Evolutionary conservation across 1,140 invertebrate genomes (phyloP).

Genomic region (Mycetomoellerius zeteki): DNA sequence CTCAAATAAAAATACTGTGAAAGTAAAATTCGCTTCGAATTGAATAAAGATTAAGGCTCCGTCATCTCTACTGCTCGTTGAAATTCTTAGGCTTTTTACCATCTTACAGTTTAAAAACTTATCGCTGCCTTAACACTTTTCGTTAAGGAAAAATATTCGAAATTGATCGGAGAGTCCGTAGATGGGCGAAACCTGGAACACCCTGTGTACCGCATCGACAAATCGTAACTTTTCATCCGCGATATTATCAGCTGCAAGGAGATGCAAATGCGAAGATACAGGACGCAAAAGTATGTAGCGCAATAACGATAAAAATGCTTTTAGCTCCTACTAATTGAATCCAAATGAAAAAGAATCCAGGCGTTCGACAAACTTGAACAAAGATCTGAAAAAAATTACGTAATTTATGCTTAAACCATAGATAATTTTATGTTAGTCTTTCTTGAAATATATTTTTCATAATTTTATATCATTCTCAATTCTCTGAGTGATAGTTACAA

Average conservation of each 20-base stretch:
- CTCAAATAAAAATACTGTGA: constrained; percentile 36
- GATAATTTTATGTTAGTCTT: too few relatives aligned
- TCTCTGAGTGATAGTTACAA: neutral
- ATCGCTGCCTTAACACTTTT: constrained; percentile 41
- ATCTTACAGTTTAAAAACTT: constrained; percentile 18
- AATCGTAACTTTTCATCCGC: constrained; percentile 28
- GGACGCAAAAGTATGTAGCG: constrained; percentile 65
- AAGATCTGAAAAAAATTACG: neutral
- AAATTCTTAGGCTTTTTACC: constrained; percentile 45
- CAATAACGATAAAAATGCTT: neutral
- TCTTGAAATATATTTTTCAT: neutral
- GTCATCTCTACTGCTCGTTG: constrained; percentile 22
- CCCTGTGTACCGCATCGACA: constrained; percentile 22
- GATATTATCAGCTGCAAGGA: constrained; percentile 14
- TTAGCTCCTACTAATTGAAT: neutral
- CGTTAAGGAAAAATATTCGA: constrained; percentile 18
- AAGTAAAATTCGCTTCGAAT: constrained; percentile 49
- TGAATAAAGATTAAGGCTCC: constrained; percentile 45
- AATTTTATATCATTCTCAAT: neutral
- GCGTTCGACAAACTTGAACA: neutral
- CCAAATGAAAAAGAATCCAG: neutral
- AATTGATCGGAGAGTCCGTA: constrained; percentile 40
- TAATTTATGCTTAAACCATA: neutral
- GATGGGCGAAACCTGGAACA: constrained; percentile 31
- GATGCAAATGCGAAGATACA: constrained; percentile 12